A percentile compares a stretch with the other conserved stretches of the same genome.
Evolutionary conservation across 2,888 invertebrate species (phyloP).

Genomic region (Andrena praecox): DNA sequence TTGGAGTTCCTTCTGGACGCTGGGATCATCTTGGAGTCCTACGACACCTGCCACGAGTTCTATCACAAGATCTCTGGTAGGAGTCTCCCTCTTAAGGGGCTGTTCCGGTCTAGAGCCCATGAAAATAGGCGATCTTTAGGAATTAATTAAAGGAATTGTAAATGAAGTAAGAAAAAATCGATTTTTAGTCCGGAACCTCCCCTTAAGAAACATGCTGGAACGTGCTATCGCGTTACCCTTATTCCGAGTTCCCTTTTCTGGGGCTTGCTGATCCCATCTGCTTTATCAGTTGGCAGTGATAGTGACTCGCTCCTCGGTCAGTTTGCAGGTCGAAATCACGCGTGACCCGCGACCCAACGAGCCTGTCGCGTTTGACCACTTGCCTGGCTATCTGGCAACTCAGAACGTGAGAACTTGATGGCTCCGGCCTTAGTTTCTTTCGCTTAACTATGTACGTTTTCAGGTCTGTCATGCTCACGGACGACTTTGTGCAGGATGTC

Average conservation of each 20-base stretch:
- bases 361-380: constrained; percentile 64
- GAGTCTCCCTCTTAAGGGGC: background rate
- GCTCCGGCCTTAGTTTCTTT: background rate
- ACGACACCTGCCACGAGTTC: constrained; percentile 84
- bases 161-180: no score
- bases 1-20: constrained; percentile 87
- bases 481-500: constrained; percentile 2
- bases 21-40: constrained; percentile 86
- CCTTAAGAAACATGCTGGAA: no score
- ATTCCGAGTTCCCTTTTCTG: no score
- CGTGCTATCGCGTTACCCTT: no score
- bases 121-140: no score
- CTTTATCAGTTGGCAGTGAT: background rate
- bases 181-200: no score
- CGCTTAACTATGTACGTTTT: background rate
- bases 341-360: constrained; percentile 69
- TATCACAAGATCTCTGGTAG: constrained; percentile 80
- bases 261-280: no score
- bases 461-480: constrained; percentile 57
- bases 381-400: constrained; percentile 73
- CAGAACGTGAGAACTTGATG: constrained; percentile 69
- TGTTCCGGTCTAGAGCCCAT: no score
- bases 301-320: background rate
- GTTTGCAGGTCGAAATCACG: constrained; percentile 33
- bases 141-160: no score